Conservation (phyloP, 1,140 invertebrate species). For the Philotrypesis tridentata region DNA sequence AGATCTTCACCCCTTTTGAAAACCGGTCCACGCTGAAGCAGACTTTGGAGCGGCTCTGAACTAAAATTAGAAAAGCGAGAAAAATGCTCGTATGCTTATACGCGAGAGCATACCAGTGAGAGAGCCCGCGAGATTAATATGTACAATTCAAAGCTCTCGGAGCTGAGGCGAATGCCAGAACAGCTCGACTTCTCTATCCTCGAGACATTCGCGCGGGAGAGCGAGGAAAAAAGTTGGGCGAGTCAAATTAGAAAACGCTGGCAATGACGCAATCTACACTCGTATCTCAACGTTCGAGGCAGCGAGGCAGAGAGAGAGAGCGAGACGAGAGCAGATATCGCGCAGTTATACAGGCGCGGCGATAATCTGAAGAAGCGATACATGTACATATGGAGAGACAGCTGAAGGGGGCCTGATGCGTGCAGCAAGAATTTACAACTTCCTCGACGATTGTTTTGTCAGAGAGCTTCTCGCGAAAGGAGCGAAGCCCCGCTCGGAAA, state of each 20-base stretch:
- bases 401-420: background rate
- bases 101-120: no score
- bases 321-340: no score
- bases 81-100: background rate
- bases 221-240: background rate
- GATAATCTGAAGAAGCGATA: background rate
- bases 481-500: slow-evolving; percentile 14
- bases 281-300: background rate
- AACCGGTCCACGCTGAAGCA: no score
- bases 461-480: background rate
- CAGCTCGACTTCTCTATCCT: background rate
- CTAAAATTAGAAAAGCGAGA: background rate
- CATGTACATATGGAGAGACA: background rate
- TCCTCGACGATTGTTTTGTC: slow-evolving; percentile 10
- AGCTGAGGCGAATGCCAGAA: background rate
- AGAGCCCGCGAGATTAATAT: slow-evolving; percentile 4
- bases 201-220: background rate
- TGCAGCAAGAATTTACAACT: slow-evolving; percentile 31
- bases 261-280: background rate
- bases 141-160: background rate
- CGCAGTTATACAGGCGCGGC: background rate
- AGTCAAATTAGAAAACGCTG: background rate
- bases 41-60: no score
- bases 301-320: no score
- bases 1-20: no score